Conservation (phyloP, 2,888 invertebrate species). For the Rhopalosiphum nymphaeae region DNA sequence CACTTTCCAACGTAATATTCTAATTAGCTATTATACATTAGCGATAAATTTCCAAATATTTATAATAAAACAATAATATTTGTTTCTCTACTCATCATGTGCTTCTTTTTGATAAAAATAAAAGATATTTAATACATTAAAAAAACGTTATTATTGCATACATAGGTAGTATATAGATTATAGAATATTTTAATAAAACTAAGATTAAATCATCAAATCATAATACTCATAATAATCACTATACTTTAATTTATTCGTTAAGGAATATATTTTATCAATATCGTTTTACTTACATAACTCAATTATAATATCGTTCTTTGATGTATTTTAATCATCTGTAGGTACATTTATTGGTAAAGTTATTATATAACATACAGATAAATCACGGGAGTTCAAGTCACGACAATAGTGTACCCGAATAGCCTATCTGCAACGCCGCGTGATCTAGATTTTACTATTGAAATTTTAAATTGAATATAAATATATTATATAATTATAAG, state of each 20-base stretch:
- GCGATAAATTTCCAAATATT: background rate
- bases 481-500: background rate
- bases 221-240: no score
- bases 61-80: background rate
- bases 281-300: background rate
- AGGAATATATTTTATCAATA: background rate
- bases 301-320: background rate
- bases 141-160: no score
- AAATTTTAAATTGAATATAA: background rate
- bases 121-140: no score
- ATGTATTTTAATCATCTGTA: background rate
- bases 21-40: background rate
- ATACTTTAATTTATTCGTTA: background rate
- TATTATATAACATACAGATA: background rate
- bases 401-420: background rate
- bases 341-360: no score
- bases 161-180: no score
- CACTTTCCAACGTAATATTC: background rate
- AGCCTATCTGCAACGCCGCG: constrained; percentile 32
- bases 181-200: no score
- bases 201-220: background rate
- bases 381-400: background rate
- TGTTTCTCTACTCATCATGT: background rate
- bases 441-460: background rate
- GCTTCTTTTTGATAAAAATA: background rate